Base-by-base conservation (phyloP, 2,888 invertebrate species). In the Schizotus pectinicornis region DNA sequence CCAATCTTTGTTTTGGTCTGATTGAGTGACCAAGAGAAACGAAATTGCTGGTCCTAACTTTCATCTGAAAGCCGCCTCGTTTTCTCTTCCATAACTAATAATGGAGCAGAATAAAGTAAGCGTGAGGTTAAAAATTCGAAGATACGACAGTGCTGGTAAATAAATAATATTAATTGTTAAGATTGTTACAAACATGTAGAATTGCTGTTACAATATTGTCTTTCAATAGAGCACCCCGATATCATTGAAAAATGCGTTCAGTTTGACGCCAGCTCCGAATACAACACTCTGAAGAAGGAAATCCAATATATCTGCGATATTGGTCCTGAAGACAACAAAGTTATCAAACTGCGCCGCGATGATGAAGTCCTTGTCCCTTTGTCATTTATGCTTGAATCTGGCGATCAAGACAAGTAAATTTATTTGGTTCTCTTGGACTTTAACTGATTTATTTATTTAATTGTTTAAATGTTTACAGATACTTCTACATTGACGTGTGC, bases 311-410 rank as follows among this genome's bases (percentile, higher is more conserved):
- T 75, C 39, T 77, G 78, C 56, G 66, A 73, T 35, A 65, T 78
- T 31, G 59, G 65, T 30, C 75, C 77, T 33, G 77, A 79, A 50
- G 74, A 74, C 6, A 76, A 75, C 46, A 79, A 79, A 71, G 80
- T 82, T 32, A 71, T 82, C 34, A 83, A 83, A 73, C 69, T 82
- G 43, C 68, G 82, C 60, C 79, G 79, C 61, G 70, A 73, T 46
- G 77, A 82, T 67, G 76, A 77, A 52, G 72, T 75, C 62, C 70
- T 82, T 7, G 73, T 83, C 14, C 82, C 82, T 30, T 59, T 81
- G 55, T 80, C 79, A 41, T 76, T 79, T 54, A 69, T 82, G 47
- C 62, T 81, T 13, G 74, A 77, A 52, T 76, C 64, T 1, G 41
- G 46, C 11, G 42, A 55, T 35, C 45, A 54, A 12, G 54, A 76